Base-by-base conservation (phyloP, 2,888 invertebrate genomes). In the Malthinus flaveolus region DNA sequence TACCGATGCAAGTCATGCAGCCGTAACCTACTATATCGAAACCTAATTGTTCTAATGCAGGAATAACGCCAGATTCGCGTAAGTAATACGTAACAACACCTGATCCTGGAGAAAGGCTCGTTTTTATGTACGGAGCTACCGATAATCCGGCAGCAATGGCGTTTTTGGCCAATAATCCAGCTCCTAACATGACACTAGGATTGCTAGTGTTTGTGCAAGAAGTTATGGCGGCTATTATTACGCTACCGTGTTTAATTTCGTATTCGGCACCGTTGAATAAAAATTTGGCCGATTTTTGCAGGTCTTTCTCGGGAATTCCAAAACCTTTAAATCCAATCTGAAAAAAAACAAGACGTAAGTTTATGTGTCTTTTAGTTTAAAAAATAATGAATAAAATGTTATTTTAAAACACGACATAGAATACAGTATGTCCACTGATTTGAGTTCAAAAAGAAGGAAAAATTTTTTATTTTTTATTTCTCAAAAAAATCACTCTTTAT, bases 1-100 rank as follows among this genome's bases (percentile, higher is more conserved):
- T 99, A 0, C 98, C 98, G 68, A 99, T 99, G 75, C 99, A 99
- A 0, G 98, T 98, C 97, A 97, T 98, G 77, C 99, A 99, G 0
- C 98, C 98, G 74, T 97, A 99, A n/a, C 98, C 98, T 1, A 97
- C 97, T 46, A 95, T 89, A 75, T 93, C 87, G 76, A 98, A 99
- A 6, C 97, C 97, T 1, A 97, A 82, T 73, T 90, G 82, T 68
- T 90, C 88, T 53, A 98, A 78, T 70, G 89, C 90, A 0, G 95
- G 93, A 10, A 94, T 86, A 1, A 98, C 96, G 0, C 97, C 97
- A 1, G 95, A 95, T 75, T 96, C 95, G 75, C 85, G 81, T 4
- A 81, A 70, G 67, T 81, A 81, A 59, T 73, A 73, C 23, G 78
- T 79, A 7, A 78, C 78, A 1, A 78, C 78, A 1, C 78, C 78